Evolutionary conservation across 1,140 invertebrate genomes (phyloP), one percentile per base, ranked within the genome.

Genomic region (Drosophila tsacasi): DNA sequence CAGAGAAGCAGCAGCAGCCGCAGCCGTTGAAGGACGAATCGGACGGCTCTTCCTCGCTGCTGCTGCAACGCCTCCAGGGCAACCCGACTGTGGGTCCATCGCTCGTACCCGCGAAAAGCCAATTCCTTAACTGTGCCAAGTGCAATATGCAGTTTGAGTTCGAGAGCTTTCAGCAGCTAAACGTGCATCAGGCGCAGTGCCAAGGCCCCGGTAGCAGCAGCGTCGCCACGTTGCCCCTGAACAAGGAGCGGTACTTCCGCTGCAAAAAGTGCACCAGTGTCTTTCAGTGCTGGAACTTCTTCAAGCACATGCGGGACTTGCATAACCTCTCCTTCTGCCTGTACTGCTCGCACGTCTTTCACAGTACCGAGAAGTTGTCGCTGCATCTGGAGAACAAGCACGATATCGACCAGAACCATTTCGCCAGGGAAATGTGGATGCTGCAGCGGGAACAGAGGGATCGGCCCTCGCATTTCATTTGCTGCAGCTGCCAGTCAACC

Each of bases 241-340:
- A 80, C 35, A 78, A 75, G 44, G 83, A 90, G 44, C 78, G 81
- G 0, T 91, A 96, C 93, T 96, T 96, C 60, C 97, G 96, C 77
- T 97, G 97, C 91, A 95, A 96, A 12, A 95, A 95, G 1, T 97
- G 97, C 92, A 95, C 95, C 27, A 96, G 95, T 4, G 97, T 97
- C 78, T 97, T 96, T 93, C 96, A 97, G 93, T 96, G 96, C 76
- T 97, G 96, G 96, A 96, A 97, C 93, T 93, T 97, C 32, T 97
- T 97, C 91, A 91, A 96, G 13, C 97, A 97, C 79, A 97, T 97
- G 95, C 94, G 96, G 52, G 96, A 97, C 76, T 94, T 95, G 21
- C 96, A 97, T 90, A 95, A 95, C 71, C 94, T 96, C 42, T 96
- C 96, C 83, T 96, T 97, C 76, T 97, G 97, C 87, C 92, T 97